Evolutionary conservation across 2,888 invertebrate genomes (phyloP), one percentile per base, ranked within the genome.

Genomic region (Eupsilia transversa): DNA sequence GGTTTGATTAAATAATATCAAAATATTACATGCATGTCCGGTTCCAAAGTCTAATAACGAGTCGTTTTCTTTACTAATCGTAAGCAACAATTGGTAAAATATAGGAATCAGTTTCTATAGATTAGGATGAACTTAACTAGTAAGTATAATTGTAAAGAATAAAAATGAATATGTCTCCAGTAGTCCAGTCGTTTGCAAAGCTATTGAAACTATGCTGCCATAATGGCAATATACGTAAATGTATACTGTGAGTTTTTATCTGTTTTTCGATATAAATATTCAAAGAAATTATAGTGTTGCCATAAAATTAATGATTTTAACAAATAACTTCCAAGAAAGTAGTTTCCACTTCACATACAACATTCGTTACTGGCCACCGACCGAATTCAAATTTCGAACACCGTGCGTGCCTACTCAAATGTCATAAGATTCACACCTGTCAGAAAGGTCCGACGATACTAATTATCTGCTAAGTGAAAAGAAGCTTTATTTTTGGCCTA

Each of bases 341-440:
- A 78, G 81, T 74, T 86, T 86, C 79, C 76, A 82, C 75, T 77
- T 60, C 77, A 71, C 70, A 65, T 41, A 69, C 60, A 52, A 76
- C 59, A 74, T 81, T 79, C 77, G 74, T 82, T 80, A 79, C 87
- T 82, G 86, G 84, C 84, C 84, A 83, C 84, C 78, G 80, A 86
- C 88, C 85, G 91, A 93, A 92, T 88, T 86, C 86, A 86, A 89
- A 90, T 89, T 87, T 89, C 90, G 88, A 91, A 89, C 88, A 79
- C 77, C 79, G 75, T 87, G 87, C 86, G 87, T 88, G 89, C 89
- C 90, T 91, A 90, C 91, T 91, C 89, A 94, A 95, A 95, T 94
- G 95, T 94, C 94, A 94, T 92, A 92, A 89, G 90, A 91, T 94
- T 95, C 91, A 94, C 94, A 94, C 94, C 94, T 90, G 88, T 83